Evolutionary conservation across 2,797 vertebrate species (phyloP).

Genomic region (Antennarius maculatus): DNA sequence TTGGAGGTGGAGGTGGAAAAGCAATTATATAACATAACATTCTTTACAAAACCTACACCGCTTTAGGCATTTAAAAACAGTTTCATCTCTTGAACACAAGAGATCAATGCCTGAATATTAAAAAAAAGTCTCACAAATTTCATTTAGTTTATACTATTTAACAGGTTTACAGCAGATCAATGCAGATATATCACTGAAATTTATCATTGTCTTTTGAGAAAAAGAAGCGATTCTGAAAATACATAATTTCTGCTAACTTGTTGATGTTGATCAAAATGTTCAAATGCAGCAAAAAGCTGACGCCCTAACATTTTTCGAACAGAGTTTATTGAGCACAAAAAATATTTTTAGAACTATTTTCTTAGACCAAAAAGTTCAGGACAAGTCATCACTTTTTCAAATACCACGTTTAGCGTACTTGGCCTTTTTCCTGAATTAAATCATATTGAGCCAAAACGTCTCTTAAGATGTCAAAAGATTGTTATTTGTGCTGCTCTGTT

Average conservation of each 20-base stretch:
- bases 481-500: not conserved
- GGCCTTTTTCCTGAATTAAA: not conserved
- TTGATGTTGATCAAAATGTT: conserved; percentile 10
- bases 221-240: not conserved
- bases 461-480: conserved; percentile 7
- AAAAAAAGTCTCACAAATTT: not conserved
- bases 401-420: not conserved
- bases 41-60: not conserved
- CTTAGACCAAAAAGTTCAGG: not conserved
- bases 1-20: conserved; percentile 25
- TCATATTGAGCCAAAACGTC: conserved; percentile 6
- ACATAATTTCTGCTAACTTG: not conserved
- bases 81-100: not conserved
- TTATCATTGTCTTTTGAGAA: conserved; percentile 5
- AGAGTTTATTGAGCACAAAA: not conserved
- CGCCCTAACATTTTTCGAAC: not conserved
- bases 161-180: not conserved
- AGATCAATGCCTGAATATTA: no score
- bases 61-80: not conserved
- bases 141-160: conserved; percentile 5
- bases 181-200: not conserved
- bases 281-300: conserved; percentile 1
- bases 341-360: not conserved
- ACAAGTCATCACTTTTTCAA: not conserved
- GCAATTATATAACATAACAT: conserved; percentile 8